Conservation (phyloP, 2,797 vertebrate species). For the Benthosema pterotum region DNA sequence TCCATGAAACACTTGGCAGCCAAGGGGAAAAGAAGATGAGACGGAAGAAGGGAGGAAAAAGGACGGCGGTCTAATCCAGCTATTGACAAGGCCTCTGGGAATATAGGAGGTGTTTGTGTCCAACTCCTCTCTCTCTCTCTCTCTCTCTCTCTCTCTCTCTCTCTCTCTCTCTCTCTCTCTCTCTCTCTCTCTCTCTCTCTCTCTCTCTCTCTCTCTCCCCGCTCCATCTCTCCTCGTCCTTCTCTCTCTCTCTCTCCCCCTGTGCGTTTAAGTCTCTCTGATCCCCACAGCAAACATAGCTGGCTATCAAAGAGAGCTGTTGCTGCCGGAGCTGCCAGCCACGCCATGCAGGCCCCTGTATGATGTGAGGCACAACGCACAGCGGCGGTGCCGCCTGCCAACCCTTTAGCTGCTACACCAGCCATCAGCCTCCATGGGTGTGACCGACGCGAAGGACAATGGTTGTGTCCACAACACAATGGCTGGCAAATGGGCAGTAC, state of each 20-base stretch:
- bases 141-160: not conserved
- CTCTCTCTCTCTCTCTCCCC: not conserved
- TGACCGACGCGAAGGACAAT: no score
- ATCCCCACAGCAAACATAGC: slow-evolving; percentile 35
- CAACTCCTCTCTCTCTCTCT: not conserved
- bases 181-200: slow-evolving; percentile 16
- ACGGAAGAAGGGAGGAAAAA: not conserved
- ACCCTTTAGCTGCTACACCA: no score
- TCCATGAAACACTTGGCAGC: slow-evolving; percentile 10
- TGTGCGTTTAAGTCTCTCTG: slow-evolving; percentile 27
- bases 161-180: slow-evolving; percentile 10
- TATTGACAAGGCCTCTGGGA: slow-evolving; percentile 56
- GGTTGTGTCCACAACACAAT: no score
- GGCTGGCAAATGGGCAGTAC: no score
- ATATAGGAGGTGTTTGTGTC: slow-evolving; percentile 35
- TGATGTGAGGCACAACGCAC: no score
- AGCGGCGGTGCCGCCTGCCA: no score
- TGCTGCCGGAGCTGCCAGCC: no score
- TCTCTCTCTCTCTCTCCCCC: slow-evolving; percentile 15
- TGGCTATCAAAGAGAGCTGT: not conserved
- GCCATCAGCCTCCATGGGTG: no score
- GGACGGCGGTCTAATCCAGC: slow-evolving; percentile 46
- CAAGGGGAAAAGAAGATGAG: not conserved
- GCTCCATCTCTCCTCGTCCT: not conserved
- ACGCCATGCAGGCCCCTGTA: no score